Evolutionary conservation across 1,140 invertebrate species (phyloP), one percentile per base, ranked within the genome.

Genomic region (Hylaeus volcanicus): DNA sequence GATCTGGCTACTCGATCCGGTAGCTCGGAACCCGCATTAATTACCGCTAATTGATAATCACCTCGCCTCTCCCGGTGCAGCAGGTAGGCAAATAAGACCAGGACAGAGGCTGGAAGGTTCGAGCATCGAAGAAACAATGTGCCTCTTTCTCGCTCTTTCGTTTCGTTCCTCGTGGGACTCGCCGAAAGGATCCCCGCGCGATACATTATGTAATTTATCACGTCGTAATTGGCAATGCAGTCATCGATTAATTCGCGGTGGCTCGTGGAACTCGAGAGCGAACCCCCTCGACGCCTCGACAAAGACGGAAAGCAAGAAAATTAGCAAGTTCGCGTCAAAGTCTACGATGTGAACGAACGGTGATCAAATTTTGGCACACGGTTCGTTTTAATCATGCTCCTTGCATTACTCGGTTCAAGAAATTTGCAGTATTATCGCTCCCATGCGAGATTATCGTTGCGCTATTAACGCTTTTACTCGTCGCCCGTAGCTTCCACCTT

Each of bases 1-100:
- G 53, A 53, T 37, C 68, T 65, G 61, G 12, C 51, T 15, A 37
- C 9, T 79, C 68, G 69, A 82, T 81, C 37, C 55, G 11, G 9
- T 56, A 43, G 1, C 56, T 26, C 55, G 12, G 63, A 68, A 69
- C 14, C 26, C 11, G 55, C 51, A 48, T 82, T 84, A 82, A 84
- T 84, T 81, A 78, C 68, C 51, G 58, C 66, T 81, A 81, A 81
- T 81, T 82, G 80, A 70, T 84, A 84, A 71, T 56, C 63, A 61
- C 64, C 64, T 69, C 65, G 65, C 45, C 43, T 56, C 51, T 72
- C 11, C 12, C n/a, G 39, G 39, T 14, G 9, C 11, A 70, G 15
- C 45, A 66, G 53, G 48, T 48, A 74, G 45, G 14, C 26, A 45
- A 41, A 55, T 58, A 45, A 45, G 43, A 60, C 3, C 41, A 63